phyloP scores from a whole-genome alignment of 2,113 vertebrate genomes.

The Melozone crissalis region DNA sequence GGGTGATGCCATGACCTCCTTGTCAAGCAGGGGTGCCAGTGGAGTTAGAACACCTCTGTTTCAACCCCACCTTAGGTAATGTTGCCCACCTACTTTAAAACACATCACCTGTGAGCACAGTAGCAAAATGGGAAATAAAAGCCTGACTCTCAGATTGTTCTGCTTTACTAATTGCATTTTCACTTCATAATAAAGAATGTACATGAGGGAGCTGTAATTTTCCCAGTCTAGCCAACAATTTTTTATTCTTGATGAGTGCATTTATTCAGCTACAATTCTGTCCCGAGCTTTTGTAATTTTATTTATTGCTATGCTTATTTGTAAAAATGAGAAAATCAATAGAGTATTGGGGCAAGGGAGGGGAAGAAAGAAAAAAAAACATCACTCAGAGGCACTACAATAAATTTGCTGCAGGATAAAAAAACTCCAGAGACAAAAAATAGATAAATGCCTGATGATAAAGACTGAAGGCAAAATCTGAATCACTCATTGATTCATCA shows the following conservation, averaged over 20 bases:
- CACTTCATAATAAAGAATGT: slow-evolving; percentile 19
- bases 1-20: neutral
- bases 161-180: slow-evolving; percentile 47
- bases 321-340: slow-evolving; percentile 66
- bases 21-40: neutral
- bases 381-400: neutral
- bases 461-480: slow-evolving; percentile 60
- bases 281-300: slow-evolving; percentile 48
- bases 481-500: slow-evolving; percentile 53
- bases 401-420: slow-evolving; percentile 39
- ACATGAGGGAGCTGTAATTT: slow-evolving; percentile 35
- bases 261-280: slow-evolving; percentile 41
- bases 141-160: neutral
- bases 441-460: slow-evolving; percentile 60
- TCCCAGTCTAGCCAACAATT: neutral
- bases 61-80: neutral
- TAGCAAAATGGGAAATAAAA: neutral
- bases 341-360: slow-evolving; percentile 25
- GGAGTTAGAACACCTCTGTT: neutral
- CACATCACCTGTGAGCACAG: neutral
- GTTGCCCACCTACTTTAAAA: neutral
- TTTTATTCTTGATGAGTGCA: slow-evolving; percentile 52
- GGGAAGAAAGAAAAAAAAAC: neutral
- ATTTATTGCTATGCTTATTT: slow-evolving; percentile 65
- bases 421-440: slow-evolving; percentile 60